Percentiles rank a stretch among this genome's conserved stretches.
phyloP scores from a whole-genome alignment of 2,113 vertebrate genomes.

The Peucedramus taeniatus region DNA sequence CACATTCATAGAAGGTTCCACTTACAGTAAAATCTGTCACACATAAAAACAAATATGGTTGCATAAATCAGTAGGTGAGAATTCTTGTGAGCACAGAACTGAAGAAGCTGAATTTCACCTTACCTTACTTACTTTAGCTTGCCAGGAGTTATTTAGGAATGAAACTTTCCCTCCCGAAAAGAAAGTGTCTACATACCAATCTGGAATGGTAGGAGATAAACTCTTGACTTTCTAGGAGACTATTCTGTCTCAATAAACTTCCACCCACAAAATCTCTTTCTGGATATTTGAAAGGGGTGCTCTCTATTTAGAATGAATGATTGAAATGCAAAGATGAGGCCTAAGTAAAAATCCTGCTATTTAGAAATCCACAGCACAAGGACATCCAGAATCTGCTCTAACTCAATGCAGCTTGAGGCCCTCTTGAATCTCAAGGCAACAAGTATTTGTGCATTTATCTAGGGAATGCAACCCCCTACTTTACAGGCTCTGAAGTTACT shows the following conservation, averaged over 20 bases:
- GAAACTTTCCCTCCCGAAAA: not conserved
- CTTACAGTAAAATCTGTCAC: not conserved
- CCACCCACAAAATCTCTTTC: not conserved
- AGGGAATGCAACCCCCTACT: rapidly evolving
- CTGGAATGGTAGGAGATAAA: not conserved
- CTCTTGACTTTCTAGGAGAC: not conserved
- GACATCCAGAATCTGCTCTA: not conserved
- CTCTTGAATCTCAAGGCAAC: not conserved
- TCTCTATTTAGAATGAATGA: not conserved
- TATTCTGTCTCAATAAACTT: not conserved
- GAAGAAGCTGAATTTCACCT: not conserved
- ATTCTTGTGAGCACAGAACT: not conserved
- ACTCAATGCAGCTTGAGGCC: rapidly evolving
- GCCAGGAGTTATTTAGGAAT: not conserved
- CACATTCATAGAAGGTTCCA: not conserved
- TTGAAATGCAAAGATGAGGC: not conserved
- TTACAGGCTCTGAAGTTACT: not conserved
- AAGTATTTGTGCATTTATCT: not conserved
- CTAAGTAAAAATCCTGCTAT: not conserved
- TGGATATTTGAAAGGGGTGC: not conserved
- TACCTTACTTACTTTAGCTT: not conserved
- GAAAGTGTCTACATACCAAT: not conserved
- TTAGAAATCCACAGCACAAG: not conserved
- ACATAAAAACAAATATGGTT: not conserved
- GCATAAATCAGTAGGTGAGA: not conserved